Percentiles rank a stretch among this genome's conserved stretches.
These are phyloP conservation scores for Tethya wilhelma DNA, from an alignment of 37 sponge, comb jelly and placozoan species.

Conservation along the genomic window DNA sequence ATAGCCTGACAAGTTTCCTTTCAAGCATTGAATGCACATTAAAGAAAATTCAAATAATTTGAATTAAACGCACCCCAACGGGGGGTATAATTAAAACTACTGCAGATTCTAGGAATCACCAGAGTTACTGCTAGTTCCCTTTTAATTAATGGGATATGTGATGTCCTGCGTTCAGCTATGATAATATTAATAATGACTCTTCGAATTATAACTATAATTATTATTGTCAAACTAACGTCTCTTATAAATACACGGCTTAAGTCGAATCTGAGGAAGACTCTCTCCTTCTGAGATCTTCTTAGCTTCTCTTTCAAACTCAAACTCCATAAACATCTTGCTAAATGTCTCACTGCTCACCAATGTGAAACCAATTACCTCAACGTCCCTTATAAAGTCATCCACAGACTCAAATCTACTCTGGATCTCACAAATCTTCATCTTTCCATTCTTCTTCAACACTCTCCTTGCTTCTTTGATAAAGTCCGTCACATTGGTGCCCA, in stretches of 20 bases:
- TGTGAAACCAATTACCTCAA: conserved; percentile 76
- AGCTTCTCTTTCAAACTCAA: conserved; percentile 59
- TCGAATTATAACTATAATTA: no score
- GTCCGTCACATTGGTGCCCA: conserved; percentile 93
- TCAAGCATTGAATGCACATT: no score
- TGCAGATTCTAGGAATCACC: no score
- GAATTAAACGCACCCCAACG: no score
- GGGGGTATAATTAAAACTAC: no score
- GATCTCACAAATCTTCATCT: conserved; percentile 86
- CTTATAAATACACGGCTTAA: conserved; percentile 96
- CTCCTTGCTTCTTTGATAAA: conserved; percentile 89
- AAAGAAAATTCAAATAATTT: no score
- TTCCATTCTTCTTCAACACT: conserved; percentile 68
- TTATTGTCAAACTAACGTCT: conserved; percentile 67
- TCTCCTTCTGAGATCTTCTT: neutral
- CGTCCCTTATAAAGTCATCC: conserved; percentile 59
- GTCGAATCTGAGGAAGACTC: conserved; percentile 41
- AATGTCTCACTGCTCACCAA: conserved; percentile 42
- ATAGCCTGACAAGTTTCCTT: no score
- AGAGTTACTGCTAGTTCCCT: no score
- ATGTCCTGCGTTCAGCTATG: no score
- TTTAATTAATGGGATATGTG: no score
- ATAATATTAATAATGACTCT: no score
- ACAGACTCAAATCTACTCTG: conserved; percentile 69
- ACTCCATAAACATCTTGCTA: conserved; percentile 75